phyloP scores from a whole-genome alignment of 1,140 invertebrate genomes.

The Hydropsyche tenuis region DNA sequence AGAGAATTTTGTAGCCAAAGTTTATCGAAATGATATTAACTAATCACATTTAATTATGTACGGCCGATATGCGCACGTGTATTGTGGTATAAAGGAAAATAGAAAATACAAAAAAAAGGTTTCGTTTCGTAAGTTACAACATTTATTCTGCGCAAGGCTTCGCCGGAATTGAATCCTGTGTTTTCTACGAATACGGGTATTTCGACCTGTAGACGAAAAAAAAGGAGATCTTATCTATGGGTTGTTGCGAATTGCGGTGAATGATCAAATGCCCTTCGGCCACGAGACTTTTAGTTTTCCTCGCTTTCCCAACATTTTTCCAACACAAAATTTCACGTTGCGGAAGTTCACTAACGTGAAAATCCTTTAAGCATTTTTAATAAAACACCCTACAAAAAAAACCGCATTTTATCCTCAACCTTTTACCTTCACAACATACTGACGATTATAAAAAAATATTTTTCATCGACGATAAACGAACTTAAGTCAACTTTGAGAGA shows the following conservation, averaged over 20 bases:
- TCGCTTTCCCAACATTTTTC: constrained; percentile 5
- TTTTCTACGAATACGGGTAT: constrained; percentile 21
- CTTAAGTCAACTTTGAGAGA: constrained; percentile 6
- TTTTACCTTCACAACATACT: not conserved
- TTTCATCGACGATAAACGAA: not conserved
- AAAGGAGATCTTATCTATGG: constrained; percentile 16
- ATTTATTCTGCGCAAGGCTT: constrained; percentile 5
- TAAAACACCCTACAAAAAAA: too few relatives aligned
- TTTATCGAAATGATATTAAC: too few relatives aligned
- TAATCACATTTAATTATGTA: too few relatives aligned
- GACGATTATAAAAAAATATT: not conserved
- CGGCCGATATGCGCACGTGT: too few relatives aligned
- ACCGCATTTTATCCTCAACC: too few relatives aligned
- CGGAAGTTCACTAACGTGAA: too few relatives aligned
- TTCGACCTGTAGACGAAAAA: constrained; percentile 14
- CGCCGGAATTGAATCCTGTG: constrained; percentile 31
- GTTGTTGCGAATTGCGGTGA: constrained; percentile 36
- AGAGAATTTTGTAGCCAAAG: too few relatives aligned
- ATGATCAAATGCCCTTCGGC: constrained; percentile 35
- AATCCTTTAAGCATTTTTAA: too few relatives aligned
- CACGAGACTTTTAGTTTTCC: constrained; percentile 13
- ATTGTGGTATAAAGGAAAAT: too few relatives aligned
- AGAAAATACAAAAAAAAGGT: too few relatives aligned
- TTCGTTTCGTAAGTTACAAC: too few relatives aligned
- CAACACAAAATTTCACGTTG: too few relatives aligned